A percentile compares a stretch with the other conserved stretches of the same genome.
These are phyloP conservation scores for Nomia melanderi DNA, from an alignment of 1,140 invertebrate species.

Conservation along the genomic window DNA sequence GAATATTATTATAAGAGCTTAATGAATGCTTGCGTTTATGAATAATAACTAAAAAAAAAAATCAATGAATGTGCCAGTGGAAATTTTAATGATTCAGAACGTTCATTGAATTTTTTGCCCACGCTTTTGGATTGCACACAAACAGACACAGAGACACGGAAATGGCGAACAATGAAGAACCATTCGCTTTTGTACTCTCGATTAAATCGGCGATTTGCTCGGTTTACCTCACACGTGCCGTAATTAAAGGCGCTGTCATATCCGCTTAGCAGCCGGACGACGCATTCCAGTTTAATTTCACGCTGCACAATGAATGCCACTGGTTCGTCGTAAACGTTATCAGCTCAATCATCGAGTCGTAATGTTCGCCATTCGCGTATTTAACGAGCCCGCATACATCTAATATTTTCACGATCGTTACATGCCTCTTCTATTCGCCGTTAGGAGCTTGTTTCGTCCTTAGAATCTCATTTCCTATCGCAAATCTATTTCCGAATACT, in stretches of 20 bases:
- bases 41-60: no score
- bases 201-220: slow-evolving; percentile 33
- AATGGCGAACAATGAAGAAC: not conserved
- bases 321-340: slow-evolving; percentile 23
- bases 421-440: not conserved
- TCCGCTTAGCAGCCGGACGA: slow-evolving; percentile 15
- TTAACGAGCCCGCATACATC: not conserved
- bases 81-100: no score
- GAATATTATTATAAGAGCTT: no score
- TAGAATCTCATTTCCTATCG: no score
- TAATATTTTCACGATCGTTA: slow-evolving; percentile 1
- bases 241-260: slow-evolving; percentile 35
- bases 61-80: no score
- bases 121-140: not conserved
- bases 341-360: slow-evolving; percentile 17
- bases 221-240: slow-evolving; percentile 38
- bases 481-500: no score
- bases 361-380: not conserved
- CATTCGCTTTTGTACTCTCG: not conserved
- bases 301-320: slow-evolving; percentile 13
- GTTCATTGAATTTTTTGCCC: not conserved
- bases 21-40: no score
- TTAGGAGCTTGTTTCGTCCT: not conserved
- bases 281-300: slow-evolving; percentile 30
- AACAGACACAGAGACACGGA: not conserved